These are phyloP conservation scores for Oreochromis grahami DNA, from an alignment of 2,797 vertebrate genomes.

Conservation along the genomic window DNA sequence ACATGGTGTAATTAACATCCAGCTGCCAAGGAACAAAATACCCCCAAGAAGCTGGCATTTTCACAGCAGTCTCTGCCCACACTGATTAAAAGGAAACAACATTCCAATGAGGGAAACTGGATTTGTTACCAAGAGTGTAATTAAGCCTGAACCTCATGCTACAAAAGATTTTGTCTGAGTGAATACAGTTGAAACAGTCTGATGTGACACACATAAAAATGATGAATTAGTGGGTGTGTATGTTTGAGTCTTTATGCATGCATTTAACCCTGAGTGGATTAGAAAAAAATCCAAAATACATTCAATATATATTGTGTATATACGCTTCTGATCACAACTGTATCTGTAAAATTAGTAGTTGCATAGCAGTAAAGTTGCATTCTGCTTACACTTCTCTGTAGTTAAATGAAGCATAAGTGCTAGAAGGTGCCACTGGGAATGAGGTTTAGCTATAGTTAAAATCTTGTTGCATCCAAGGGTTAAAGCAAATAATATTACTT, in stretches of 20 bases:
- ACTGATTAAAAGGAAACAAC: slow-evolving; percentile 25
- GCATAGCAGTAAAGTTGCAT: background rate
- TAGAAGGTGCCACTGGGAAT: background rate
- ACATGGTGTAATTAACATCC: background rate
- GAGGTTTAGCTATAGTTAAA: background rate
- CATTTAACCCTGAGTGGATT: background rate
- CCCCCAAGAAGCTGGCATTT: background rate
- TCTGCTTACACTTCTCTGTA: background rate
- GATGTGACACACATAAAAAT: background rate
- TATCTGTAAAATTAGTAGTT: background rate
- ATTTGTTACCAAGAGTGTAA: background rate
- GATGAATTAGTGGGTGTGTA: background rate
- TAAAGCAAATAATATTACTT: background rate
- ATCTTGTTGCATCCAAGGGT: background rate
- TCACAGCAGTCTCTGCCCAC: background rate
- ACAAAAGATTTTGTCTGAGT: background rate
- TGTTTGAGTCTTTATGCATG: background rate
- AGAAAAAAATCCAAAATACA: background rate
- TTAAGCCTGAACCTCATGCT: background rate
- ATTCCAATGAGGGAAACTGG: background rate
- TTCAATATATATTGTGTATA: background rate
- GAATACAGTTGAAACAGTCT: background rate
- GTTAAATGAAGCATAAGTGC: background rate
- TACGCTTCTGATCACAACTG: background rate
- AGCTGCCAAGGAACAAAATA: slow-evolving; percentile 3